These are phyloP conservation scores for Hippocampus abdominalis DNA, from an alignment of 2,113 vertebrate species.

Conservation along the genomic window DNA sequence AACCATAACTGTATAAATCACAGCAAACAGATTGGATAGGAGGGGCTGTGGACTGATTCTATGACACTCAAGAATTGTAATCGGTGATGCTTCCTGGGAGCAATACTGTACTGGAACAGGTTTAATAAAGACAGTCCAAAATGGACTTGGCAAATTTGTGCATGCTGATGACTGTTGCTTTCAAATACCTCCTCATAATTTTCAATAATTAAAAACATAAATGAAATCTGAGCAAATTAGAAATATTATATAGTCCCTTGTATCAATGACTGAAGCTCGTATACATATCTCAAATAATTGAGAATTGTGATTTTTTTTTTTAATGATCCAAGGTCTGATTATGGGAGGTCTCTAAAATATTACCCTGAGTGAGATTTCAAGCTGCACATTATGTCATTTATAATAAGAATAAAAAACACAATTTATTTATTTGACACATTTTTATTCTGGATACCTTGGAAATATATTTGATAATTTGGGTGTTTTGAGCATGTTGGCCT, in stretches of 20 bases:
- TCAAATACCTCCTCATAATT: background rate
- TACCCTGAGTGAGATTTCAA: background rate
- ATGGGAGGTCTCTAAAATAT: background rate
- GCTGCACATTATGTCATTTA: too few relatives aligned
- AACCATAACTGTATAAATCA: background rate
- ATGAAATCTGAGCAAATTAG: slow-evolving; percentile 10
- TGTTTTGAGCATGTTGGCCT: too few relatives aligned
- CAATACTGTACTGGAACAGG: slow-evolving; percentile 25
- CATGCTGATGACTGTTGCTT: slow-evolving; percentile 11
- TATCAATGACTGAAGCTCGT: background rate
- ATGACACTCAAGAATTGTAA: slow-evolving; percentile 25
- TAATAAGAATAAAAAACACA: too few relatives aligned
- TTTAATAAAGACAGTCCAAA: slow-evolving; percentile 14
- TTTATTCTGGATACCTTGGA: too few relatives aligned
- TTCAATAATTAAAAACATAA: background rate
- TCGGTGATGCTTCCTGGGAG: background rate
- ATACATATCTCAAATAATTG: background rate
- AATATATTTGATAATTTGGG: too few relatives aligned
- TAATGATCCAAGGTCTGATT: background rate
- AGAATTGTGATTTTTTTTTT: background rate
- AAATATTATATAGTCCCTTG: slow-evolving; percentile 2
- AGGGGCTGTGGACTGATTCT: slow-evolving; percentile 7
- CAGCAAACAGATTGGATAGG: background rate
- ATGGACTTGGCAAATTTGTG: slow-evolving; percentile 3
- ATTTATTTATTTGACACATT: too few relatives aligned